Evolutionary conservation across 2,888 invertebrate species (phyloP).

Genomic region (Amphipoea oculea): DNA sequence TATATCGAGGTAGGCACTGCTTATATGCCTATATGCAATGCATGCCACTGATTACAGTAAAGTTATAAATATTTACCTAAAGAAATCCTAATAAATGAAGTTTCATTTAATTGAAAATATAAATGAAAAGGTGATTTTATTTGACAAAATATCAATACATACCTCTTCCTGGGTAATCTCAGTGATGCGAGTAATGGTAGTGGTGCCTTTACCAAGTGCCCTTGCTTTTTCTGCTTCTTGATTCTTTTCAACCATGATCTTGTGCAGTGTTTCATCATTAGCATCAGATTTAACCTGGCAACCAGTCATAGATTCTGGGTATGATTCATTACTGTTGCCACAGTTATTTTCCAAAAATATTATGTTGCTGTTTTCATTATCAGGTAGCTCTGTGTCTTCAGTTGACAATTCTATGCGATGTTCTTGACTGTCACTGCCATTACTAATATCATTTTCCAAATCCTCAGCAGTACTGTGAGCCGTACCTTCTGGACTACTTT

Average conservation of each 20-base stretch:
- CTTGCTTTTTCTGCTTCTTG: slow-evolving; percentile 54
- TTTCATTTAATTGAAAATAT: background rate
- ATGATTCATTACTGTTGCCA: slow-evolving; percentile 74
- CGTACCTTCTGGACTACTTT: slow-evolving; percentile 39
- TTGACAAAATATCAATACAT: slow-evolving; percentile 12
- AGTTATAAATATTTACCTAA: background rate
- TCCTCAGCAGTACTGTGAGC: slow-evolving; percentile 53
- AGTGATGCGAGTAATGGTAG: slow-evolving; percentile 50
- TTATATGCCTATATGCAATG: no score
- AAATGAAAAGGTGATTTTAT: background rate
- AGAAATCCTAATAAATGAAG: background rate
- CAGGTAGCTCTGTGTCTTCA: slow-evolving; percentile 44
- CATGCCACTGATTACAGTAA: no score
- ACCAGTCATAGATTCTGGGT: slow-evolving; percentile 67
- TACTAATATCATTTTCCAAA: slow-evolving; percentile 59
- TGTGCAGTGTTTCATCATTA: slow-evolving; percentile 57
- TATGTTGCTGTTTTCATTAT: slow-evolving; percentile 65
- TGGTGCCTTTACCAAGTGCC: slow-evolving; percentile 52
- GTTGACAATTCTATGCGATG: slow-evolving; percentile 41
- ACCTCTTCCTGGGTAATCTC: slow-evolving; percentile 56
- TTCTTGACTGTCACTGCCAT: slow-evolving; percentile 55
- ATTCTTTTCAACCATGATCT: slow-evolving; percentile 61
- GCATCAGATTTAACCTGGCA: slow-evolving; percentile 67
- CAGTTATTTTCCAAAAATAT: slow-evolving; percentile 66
- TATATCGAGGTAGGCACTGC: no score